phyloP scores from a whole-genome alignment of 2,888 invertebrate species.

The Hirtodrosophila duncani region DNA sequence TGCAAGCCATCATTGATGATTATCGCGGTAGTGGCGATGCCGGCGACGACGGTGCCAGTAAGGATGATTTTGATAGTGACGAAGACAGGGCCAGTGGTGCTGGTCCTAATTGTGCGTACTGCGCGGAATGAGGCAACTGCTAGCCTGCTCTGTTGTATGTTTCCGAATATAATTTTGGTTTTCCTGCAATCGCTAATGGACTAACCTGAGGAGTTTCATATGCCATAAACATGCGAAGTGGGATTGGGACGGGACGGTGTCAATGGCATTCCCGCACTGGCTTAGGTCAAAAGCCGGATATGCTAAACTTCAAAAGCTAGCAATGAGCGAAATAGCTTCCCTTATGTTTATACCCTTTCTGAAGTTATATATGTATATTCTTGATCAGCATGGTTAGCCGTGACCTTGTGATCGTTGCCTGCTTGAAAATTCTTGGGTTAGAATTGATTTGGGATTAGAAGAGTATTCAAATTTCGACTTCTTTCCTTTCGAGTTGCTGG shows the following conservation, averaged over 20 bases:
- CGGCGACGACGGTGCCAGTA: slow-evolving; percentile 7
- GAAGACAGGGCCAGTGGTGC: not conserved
- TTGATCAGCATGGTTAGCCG: too few species aligned
- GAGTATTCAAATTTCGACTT: too few species aligned
- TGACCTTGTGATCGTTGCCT: too few species aligned
- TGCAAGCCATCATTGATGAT: slow-evolving; percentile 85
- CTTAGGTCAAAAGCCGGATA: slow-evolving; percentile 47
- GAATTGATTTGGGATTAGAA: too few species aligned
- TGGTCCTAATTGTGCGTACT: slow-evolving; percentile 31
- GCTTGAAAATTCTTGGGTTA: too few species aligned
- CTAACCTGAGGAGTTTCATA: slow-evolving; percentile 12
- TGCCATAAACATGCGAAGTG: slow-evolving; percentile 11
- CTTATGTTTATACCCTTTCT: too few species aligned
- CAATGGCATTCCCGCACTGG: too few species aligned
- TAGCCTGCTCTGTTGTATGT: not conserved
- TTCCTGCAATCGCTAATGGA: slow-evolving; percentile 12
- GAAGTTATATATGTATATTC: too few species aligned
- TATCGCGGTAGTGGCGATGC: slow-evolving; percentile 77
- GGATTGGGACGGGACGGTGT: too few species aligned
- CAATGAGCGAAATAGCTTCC: too few species aligned
- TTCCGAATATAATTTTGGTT: not conserved
- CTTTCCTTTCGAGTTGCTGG: too few species aligned
- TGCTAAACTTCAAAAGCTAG: slow-evolving; percentile 50
- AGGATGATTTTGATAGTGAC: not conserved
- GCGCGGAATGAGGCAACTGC: slow-evolving; percentile 14